Percentiles rank a stretch among this genome's conserved stretches.
These are phyloP conservation scores for Rachycentron canadum DNA, from an alignment of 2,797 vertebrate species.

Conservation along the genomic window DNA sequence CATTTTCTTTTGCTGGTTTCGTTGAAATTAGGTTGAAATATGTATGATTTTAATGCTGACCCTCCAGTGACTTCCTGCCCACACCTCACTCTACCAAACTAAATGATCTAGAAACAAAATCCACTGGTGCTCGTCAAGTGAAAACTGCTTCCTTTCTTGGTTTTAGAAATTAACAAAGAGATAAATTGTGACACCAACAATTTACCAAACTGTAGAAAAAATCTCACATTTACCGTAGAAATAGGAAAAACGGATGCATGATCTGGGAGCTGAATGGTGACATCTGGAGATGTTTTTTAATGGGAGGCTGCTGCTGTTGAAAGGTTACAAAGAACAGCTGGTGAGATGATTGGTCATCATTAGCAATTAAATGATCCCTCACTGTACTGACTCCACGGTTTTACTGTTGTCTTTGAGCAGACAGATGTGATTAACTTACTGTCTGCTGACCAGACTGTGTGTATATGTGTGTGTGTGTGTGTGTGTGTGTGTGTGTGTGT, in stretches of 20 bases:
- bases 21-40: neutral
- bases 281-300: slow-evolving; percentile 11
- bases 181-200: too few species aligned
- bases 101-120: too few species aligned
- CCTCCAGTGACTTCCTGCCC: too few species aligned
- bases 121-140: too few species aligned
- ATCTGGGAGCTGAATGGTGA: slow-evolving; percentile 6
- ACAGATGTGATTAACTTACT: slow-evolving; percentile 23
- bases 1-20: too few species aligned
- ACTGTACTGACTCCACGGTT: neutral
- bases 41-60: neutral
- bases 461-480: neutral
- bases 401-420: slow-evolving; percentile 17
- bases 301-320: slow-evolving; percentile 1
- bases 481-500: neutral
- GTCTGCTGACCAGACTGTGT: too few species aligned
- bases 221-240: neutral
- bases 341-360: slow-evolving; percentile 37
- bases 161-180: too few species aligned
- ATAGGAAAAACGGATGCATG: neutral
- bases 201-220: neutral
- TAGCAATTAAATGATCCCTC: slow-evolving; percentile 8
- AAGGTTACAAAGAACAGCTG: slow-evolving; percentile 39
- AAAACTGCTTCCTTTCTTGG: neutral
- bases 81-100: too few species aligned